A percentile compares a stretch with the other conserved stretches of the same genome.
phyloP scores from a whole-genome alignment of 2,888 invertebrate species.

The Harpagoxenus sublaevis region DNA sequence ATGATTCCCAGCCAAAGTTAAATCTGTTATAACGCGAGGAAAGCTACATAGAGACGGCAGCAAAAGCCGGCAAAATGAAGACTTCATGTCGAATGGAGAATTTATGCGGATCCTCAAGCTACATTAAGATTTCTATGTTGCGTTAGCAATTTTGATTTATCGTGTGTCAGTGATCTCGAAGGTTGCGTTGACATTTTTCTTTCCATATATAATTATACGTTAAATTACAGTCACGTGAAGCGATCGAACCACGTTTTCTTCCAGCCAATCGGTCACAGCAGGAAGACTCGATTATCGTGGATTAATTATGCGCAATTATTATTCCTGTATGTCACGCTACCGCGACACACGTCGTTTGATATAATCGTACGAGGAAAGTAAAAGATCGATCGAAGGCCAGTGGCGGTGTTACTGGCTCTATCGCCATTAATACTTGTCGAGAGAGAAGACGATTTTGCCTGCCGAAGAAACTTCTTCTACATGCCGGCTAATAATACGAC shows the following conservation, averaged over 20 bases:
- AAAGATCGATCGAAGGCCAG: slow-evolving; percentile 15
- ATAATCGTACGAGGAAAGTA: slow-evolving; percentile 19
- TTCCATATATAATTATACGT: not conserved
- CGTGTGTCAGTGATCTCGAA: not conserved
- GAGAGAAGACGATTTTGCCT: slow-evolving; percentile 14
- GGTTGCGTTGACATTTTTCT: not conserved
- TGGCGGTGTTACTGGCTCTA: not conserved
- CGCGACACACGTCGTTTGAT: slow-evolving; percentile 1
- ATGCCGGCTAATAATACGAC: slow-evolving; percentile 27
- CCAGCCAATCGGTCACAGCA: too few species aligned
- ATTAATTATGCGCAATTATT: slow-evolving; percentile 35
- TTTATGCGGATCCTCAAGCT: not conserved
- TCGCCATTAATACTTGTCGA: slow-evolving; percentile 13
- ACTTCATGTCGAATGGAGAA: not conserved
- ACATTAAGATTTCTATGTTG: not conserved
- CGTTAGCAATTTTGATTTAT: not conserved
- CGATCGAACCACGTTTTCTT: not conserved
- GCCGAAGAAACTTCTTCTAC: slow-evolving; percentile 13
- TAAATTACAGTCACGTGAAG: not conserved
- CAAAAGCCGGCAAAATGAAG: not conserved
- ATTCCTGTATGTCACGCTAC: not conserved
- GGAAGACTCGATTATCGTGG: slow-evolving; percentile 19
- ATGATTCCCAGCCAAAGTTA: not conserved
- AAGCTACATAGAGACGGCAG: not conserved
- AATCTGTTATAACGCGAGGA: not conserved